These are phyloP conservation scores for Petromus typicus DNA, from an alignment of 2,113 vertebrate species.

Conservation along the genomic window DNA sequence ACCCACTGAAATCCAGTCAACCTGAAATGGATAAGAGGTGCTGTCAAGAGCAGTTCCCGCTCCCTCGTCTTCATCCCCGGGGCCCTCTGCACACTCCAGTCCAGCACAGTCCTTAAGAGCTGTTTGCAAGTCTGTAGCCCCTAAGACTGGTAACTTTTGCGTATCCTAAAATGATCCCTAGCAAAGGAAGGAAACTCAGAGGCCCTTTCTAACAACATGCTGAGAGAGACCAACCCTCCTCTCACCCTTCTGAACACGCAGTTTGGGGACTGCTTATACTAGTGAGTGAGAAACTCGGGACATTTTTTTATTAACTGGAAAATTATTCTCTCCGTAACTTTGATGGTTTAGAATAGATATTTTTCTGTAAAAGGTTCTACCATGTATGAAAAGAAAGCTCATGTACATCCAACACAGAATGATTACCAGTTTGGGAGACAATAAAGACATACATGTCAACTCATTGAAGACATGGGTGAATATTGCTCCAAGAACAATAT, in stretches of 20 bases:
- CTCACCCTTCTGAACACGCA: background rate
- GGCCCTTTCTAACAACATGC: background rate
- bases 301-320: background rate
- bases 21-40: background rate
- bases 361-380: constrained; percentile 37
- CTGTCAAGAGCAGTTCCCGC: rapidly evolving
- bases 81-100: too few species aligned
- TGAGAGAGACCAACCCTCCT: background rate
- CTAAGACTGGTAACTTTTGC: background rate
- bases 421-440: background rate
- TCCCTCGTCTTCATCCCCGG: background rate
- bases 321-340: background rate
- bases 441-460: constrained; percentile 2
- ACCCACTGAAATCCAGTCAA: background rate
- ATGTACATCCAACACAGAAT: background rate
- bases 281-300: background rate
- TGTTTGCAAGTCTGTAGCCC: background rate
- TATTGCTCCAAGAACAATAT: constrained; percentile 9
- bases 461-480: background rate
- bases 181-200: background rate
- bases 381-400: constrained; percentile 29
- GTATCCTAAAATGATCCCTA: background rate
- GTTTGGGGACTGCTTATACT: background rate
- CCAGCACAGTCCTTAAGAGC: background rate
- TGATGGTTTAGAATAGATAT: background rate